A percentile compares a stretch with the other conserved stretches of the same genome.
phyloP scores from a whole-genome alignment of 37 sponge, comb jelly and placozoan species.

The Spongilla lacustris region DNA sequence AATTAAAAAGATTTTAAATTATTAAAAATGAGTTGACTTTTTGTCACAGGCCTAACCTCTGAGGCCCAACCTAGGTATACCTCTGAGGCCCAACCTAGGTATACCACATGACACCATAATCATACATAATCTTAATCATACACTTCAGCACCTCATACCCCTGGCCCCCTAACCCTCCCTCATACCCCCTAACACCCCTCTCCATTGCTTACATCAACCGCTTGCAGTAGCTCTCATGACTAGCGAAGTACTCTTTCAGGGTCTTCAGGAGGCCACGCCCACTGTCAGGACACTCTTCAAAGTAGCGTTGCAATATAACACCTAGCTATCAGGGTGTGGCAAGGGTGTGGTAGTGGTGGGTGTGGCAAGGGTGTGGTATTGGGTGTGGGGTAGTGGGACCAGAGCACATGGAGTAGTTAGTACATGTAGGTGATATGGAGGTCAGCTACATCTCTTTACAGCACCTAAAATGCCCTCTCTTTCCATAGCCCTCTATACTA shows the following conservation, averaged over 20 bases:
- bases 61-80: too few species aligned
- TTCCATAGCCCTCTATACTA: too few species aligned
- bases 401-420: background rate
- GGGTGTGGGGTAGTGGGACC: background rate
- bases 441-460: too few species aligned
- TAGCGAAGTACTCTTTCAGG: constrained; percentile 2
- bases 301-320: constrained; percentile 38
- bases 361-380: background rate
- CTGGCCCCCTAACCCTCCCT: background rate
- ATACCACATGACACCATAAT: too few species aligned
- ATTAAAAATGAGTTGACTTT: too few species aligned
- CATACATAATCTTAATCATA: too few species aligned
- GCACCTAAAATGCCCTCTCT: too few species aligned
- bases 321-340: constrained; percentile 42
- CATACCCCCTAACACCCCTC: background rate
- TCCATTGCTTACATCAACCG: constrained; percentile 49
- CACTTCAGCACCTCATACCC: too few species aligned
- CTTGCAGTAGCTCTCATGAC: constrained; percentile 28
- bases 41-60: too few species aligned
- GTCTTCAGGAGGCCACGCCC: constrained; percentile 14
- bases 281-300: background rate
- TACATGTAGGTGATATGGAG: too few species aligned
- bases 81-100: too few species aligned
- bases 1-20: too few species aligned
- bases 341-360: background rate